Evolutionary conservation across 2,113 vertebrate genomes (phyloP), one percentile per base, ranked within the genome.

Genomic region (Tragelaphus buxtoni): DNA sequence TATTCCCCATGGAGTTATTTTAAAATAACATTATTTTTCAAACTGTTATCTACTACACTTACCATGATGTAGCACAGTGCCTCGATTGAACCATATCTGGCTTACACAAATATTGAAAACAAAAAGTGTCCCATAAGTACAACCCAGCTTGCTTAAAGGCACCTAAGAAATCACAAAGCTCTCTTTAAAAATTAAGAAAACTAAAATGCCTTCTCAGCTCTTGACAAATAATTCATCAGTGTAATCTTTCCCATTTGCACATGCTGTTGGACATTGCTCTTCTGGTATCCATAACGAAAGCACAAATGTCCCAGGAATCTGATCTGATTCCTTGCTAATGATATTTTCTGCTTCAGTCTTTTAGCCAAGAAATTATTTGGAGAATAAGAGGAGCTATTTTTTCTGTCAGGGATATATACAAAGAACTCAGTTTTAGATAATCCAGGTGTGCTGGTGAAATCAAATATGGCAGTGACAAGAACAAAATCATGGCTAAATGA

Each of bases 291-390:
- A 60, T 49, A 42, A 60, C 88, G 49, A 93, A 95, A 74, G 86
- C 92, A 88, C 82, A 96, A 93, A 96, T 95, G 92, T 95, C 96
- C 83, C 55, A 96, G 53, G 86, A 95, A 96, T 80, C 45, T 97
- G 88, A 97, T 93, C 83, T 91, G 87, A 97, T 35, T 97, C 69
- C 24, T 95, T 28, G n/a, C n/a, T 96, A 95, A 93, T 93, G 65
- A 95, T 95, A 95, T 97, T 91, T 96, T 96, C 90, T 97, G 87
- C 93, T 96, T 91, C 77, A 93, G 81, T 89, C 49, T 96, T 93
- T 95, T 55, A 84, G 93, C 96, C 95, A 97, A 95, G 42, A 97
- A 93, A 96, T 96, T 76, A 95, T 97, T 87, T 42, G 85, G 53
- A 90, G 82, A 97, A 47, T 74, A 93, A 53, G 16, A 32, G 26